Evolutionary conservation across 30 jellyfish, hydroid and myxozoan genomes (phyloP).

Genomic region (Aurelia aurita complex sp. Pacific): DNA sequence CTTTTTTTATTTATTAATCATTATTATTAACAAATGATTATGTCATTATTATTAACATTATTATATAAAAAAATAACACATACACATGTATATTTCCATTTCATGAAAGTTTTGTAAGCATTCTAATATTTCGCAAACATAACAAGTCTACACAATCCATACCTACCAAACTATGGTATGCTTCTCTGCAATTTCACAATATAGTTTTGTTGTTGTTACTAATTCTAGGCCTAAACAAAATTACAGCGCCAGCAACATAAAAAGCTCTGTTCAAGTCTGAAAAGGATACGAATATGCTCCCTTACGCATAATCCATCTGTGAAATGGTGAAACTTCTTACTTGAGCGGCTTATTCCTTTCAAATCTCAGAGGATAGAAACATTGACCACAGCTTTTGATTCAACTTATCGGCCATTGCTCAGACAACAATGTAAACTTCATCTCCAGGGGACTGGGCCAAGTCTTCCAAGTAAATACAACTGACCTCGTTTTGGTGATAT

Average conservation of each 20-base stretch:
- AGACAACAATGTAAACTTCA: slow-evolving; percentile 32
- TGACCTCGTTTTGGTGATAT: slow-evolving; percentile 14
- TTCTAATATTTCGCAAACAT: too few relatives aligned
- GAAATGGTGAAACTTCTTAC: neutral
- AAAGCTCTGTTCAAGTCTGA: neutral
- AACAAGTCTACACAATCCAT: too few relatives aligned
- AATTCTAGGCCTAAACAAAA: neutral
- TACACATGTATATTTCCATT: too few relatives aligned
- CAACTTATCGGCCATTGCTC: slow-evolving; percentile 31
- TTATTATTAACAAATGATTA: too few relatives aligned
- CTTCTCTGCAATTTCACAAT: too few relatives aligned
- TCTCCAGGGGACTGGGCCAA: slow-evolving; percentile 15
- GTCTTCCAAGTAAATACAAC: neutral
- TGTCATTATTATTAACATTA: too few relatives aligned
- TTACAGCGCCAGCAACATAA: neutral
- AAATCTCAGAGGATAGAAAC: neutral
- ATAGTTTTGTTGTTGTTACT: too few relatives aligned
- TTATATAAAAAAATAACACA: too few relatives aligned
- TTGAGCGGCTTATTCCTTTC: neutral
- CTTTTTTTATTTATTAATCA: too few relatives aligned
- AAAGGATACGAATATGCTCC: slow-evolving; percentile 82
- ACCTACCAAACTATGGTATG: too few relatives aligned
- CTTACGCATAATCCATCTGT: slow-evolving; percentile 77
- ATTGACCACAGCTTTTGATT: neutral
- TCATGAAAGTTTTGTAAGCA: too few relatives aligned